phyloP scores from a whole-genome alignment of 2,888 invertebrate species.

The Parasteatoda lunata region DNA sequence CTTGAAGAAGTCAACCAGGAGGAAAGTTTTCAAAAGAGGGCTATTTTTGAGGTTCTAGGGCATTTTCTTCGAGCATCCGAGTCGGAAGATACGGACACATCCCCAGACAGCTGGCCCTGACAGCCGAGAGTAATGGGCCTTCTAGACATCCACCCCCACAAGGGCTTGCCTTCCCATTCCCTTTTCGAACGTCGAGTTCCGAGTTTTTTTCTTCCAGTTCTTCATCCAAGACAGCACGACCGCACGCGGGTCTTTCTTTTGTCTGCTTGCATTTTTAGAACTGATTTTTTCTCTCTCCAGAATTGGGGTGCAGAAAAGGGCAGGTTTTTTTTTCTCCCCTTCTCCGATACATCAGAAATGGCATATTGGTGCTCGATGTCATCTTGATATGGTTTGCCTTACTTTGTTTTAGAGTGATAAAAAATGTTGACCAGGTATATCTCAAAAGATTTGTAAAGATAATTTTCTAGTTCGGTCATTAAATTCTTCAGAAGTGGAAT shows the following conservation, averaged over 20 bases:
- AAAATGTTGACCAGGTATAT: too few species aligned
- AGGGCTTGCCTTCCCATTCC: conserved; percentile 1
- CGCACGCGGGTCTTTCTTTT: conserved; percentile 33
- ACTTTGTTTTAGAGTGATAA: too few species aligned
- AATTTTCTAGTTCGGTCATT: too few species aligned
- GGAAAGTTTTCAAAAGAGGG: conserved; percentile 43
- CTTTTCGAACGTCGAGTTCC: background rate
- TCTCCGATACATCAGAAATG: background rate
- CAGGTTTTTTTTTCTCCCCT: background rate
- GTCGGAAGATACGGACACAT: conserved; percentile 45
- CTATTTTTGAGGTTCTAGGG: conserved; percentile 57
- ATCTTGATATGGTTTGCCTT: background rate
- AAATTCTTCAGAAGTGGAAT: too few species aligned
- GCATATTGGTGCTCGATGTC: background rate
- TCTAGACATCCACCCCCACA: conserved; percentile 14
- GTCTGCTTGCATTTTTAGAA: conserved; percentile 38
- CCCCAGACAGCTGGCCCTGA: conserved; percentile 59
- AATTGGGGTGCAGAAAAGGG: background rate
- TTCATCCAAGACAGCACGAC: conserved; percentile 22
- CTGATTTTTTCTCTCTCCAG: conserved; percentile 5
- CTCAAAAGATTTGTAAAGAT: too few species aligned
- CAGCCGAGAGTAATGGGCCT: conserved; percentile 60
- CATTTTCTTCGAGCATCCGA: conserved; percentile 50
- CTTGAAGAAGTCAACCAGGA: conserved; percentile 19
- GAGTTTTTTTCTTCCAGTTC: background rate